Conservation (phyloP, 2,113 vertebrate species). For the Oreochromis niloticus region DNA sequence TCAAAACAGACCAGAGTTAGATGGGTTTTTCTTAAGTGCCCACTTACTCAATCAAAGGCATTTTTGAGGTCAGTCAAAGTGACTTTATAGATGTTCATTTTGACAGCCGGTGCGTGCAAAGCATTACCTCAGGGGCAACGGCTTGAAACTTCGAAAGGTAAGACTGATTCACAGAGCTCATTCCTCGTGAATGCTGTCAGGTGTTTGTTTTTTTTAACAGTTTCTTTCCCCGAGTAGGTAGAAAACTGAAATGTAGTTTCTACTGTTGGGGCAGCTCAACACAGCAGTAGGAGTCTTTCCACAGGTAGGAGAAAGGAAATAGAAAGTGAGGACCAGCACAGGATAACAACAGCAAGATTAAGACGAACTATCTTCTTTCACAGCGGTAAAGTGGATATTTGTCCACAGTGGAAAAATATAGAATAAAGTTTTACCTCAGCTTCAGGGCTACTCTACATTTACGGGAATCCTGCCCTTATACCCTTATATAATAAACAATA, state of each 20-base stretch:
- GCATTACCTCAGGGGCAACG: not conserved
- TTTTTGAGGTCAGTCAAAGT: not conserved
- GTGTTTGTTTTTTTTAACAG: not conserved
- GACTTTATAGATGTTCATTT: not conserved
- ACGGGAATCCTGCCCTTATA: not conserved
- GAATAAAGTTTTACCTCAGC: not conserved
- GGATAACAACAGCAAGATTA: not conserved
- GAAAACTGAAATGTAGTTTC: not conserved
- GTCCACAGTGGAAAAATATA: not conserved
- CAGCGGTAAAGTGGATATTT: not conserved
- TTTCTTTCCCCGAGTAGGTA: slow-evolving; percentile 26
- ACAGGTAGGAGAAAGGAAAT: slow-evolving; percentile 14
- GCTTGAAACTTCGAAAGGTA: not conserved
- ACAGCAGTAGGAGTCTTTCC: not conserved
- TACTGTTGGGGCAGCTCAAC: not conserved
- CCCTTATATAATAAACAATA: not conserved
- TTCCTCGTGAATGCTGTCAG: not conserved
- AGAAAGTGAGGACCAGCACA: not conserved
- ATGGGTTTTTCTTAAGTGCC: not conserved
- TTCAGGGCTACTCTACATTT: not conserved
- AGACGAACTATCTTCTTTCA: not conserved
- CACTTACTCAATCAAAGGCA: not conserved
- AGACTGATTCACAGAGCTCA: not conserved
- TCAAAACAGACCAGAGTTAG: not conserved
- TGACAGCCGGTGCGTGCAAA: not conserved